Percentiles rank a stretch among this genome's conserved stretches.
Conservation (phyloP, 2,888 invertebrate species). For the Galerucella calmariensis region DNA sequence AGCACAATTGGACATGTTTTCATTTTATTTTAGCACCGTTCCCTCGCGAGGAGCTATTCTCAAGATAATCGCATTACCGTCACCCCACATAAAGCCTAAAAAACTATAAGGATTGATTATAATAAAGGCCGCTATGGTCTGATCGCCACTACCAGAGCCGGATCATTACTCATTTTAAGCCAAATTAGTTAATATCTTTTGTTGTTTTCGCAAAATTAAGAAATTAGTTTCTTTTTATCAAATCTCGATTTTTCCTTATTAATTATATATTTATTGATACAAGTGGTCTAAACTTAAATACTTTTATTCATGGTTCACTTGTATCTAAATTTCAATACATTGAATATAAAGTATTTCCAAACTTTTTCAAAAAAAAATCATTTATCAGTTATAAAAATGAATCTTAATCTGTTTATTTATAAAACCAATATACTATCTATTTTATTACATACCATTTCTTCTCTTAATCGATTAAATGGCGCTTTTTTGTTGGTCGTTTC, state of each 20-base stretch:
- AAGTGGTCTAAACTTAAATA: no score
- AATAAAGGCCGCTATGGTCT: conserved; percentile 49
- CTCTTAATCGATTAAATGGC: neutral
- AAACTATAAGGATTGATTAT: conserved; percentile 55
- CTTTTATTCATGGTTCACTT: no score
- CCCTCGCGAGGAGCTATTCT: conserved; percentile 60
- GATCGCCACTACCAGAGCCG: conserved; percentile 27
- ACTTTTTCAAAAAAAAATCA: no score
- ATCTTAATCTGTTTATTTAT: neutral
- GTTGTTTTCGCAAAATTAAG: neutral
- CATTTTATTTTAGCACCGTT: conserved; percentile 61
- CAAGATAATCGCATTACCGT: conserved; percentile 63
- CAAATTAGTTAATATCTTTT: neutral
- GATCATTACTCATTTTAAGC: neutral
- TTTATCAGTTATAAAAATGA: no score
- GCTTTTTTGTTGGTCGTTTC: conserved; percentile 1
- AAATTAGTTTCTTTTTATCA: no score
- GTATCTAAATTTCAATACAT: no score
- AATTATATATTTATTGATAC: no score
- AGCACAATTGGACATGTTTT: conserved; percentile 63
- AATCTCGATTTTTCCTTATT: no score
- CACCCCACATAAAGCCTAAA: conserved; percentile 58
- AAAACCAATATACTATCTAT: neutral
- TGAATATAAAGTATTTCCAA: no score
- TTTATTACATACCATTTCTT: neutral